Conservation (phyloP, 2,797 vertebrate genomes). For the Allobates femoralis region DNA sequence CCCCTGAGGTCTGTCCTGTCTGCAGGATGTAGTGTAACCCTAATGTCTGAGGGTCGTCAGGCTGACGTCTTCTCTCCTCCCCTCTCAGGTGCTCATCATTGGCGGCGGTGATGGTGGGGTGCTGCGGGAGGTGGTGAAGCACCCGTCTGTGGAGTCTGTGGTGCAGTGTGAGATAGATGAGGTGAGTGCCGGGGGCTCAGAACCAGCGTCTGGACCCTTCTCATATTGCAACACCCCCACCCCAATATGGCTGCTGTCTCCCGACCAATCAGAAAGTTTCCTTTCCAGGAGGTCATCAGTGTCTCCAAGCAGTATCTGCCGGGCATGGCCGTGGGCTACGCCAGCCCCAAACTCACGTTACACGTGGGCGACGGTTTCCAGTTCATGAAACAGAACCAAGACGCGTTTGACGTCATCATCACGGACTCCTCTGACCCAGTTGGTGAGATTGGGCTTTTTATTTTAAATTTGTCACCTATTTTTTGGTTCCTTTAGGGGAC, state of each 20-base stretch:
- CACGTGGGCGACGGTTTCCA: constrained; percentile 96
- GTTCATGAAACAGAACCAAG: constrained; percentile 98
- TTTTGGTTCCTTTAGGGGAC: no score
- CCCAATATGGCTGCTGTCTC: no score
- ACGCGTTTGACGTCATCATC: constrained; percentile 96
- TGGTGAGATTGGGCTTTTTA: constrained; percentile 77
- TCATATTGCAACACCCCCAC: background rate
- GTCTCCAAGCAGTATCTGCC: constrained; percentile 96
- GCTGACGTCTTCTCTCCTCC: background rate
- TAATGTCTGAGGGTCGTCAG: background rate
- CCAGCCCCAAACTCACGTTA: constrained; percentile 91
- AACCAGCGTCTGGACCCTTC: background rate
- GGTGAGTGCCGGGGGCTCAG: constrained; percentile 73
- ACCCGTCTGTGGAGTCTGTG: constrained; percentile 89
- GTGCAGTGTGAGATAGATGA: constrained; percentile 96
- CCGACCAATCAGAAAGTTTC: background rate
- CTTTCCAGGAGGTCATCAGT: constrained; percentile 90
- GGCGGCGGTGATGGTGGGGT: constrained; percentile 96
- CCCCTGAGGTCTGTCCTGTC: background rate
- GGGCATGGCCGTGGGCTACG: constrained; percentile 94
- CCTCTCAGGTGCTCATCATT: constrained; percentile 90
- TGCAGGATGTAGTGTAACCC: no score
- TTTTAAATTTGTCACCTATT: no score
- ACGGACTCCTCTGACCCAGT: constrained; percentile 98
- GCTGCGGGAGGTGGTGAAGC: constrained; percentile 93